Base-by-base conservation (phyloP, 2,113 vertebrate genomes). In the Urocynchramus pylzowi region DNA sequence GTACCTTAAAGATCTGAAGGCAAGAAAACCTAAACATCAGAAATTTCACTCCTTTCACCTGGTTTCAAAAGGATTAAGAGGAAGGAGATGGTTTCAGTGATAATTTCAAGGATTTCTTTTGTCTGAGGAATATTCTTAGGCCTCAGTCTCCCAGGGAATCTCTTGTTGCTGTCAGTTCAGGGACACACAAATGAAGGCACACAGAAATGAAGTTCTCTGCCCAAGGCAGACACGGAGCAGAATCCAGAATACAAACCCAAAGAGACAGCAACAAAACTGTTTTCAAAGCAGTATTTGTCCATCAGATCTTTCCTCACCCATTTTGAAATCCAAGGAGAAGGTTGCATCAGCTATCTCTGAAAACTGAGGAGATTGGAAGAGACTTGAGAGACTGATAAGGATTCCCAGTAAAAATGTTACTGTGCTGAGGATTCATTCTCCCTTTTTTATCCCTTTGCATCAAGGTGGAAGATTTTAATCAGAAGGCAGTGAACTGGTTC, bases 201-300 rank as follows among this genome's bases (percentile, higher is more conserved):
- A 47, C 18, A 60, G 95, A 75, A 92, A 80, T 83, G 94, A 95
- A 95, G 85, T 80, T 76, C 57, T 22, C 16, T 90, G 94, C 92
- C 90, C 88, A 92, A 86, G 90, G 90, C 94, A 96, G 91, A 93
- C 85, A 93, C 71, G 33, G 53, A 90, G 76, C 88, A 97, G 91
- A 93, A 77, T 61, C 68, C 76, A 83, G 79, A 87, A 74, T 13
- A 67, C 73, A 95, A 95, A 95, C 68, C 73, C 64, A 13, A 78
- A 88, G 90, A 92, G 93, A 96, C 93, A 95, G 86, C 84, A 60
- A 79, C 37, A 92, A 78, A 84, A 57, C 56, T 75, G 59, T 73
- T 86, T 87, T 77, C 68, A 70, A 33, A 78, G 47, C 4, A 70
- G 19, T 31, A 5, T 94, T 95, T 92, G 73, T 75, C 81, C 69